Evolutionary conservation across 1,140 invertebrate genomes (phyloP), one percentile per base, ranked within the genome.

Genomic region (Philaenus spumarius): DNA sequence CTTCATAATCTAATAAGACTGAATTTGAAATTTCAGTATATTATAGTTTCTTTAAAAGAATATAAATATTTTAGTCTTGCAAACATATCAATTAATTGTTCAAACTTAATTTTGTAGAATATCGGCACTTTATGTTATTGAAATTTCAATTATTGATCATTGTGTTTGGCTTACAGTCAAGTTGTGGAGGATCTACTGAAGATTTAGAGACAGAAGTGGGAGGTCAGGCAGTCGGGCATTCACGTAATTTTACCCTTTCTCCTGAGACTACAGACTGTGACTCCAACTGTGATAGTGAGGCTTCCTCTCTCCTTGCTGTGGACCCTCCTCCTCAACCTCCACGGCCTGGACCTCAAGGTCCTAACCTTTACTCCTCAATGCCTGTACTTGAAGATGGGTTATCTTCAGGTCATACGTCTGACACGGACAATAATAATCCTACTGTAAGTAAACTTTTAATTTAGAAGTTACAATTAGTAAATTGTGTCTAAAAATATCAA

Each of bases 211-310:
- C 60, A n/a, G 63, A 65, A 56, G 63, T 64, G 45, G 63, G 63
- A 2, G 62, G 62, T 11, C 59, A 61, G 20, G 47, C 60, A 23
- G 60, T 61, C 7, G 63, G 63, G 20, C 63, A 65, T 23, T 61
- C 57, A 12, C 76, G 85, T 22, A 87, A 88, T 73, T 95, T 95
- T 68, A 93, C 91, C 0, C 77, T 95, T 5, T 96, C 92, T 22
- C 92, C 93, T 1, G 93, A 96, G 75, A 93, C 90, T 45, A 97
- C 93, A n/a, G 93, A 96, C 67, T 95, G 91, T 72, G 93, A 94
- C 71, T 93, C 89, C 64, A 90, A 90, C 67, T 86, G 83, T 66
- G 83, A 84, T 35, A 64, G 57, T 50, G 61, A 62, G 55, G 63
- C 57, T 39, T 63, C 60, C n/a, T 55, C 56, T 22, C 35, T 59